Base-by-base conservation (phyloP, 2,888 invertebrate genomes). In the Timandra comae region DNA sequence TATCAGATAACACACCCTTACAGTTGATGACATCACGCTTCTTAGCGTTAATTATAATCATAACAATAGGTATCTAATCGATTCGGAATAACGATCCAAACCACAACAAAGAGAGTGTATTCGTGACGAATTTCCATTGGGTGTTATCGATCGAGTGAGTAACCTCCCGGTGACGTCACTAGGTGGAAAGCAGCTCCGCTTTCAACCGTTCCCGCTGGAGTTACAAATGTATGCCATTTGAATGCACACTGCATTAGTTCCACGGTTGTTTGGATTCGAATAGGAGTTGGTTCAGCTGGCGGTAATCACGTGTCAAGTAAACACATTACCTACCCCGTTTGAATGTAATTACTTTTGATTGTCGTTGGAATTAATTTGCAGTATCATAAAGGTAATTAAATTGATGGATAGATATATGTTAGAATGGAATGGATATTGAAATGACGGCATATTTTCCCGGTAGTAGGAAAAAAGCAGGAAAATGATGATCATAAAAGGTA, bases 131-230 rank as follows among this genome's bases (percentile, higher is more conserved):
- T 39, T 29, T 31, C 34, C 34, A 34, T 43, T 43, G 35, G 27
- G 10, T 20, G 11, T 39, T 41, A 44, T 43, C 40, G 42, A 48
- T 41, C 41, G 33, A 35, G 28, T 43, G 40, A 38, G 37, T 42
- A 41, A 47, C 32, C 28, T 27, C 27, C n/a, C 26, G 28, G 38
- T 42, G 37, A 37, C 42, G 36, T 41, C 41, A 41, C 37, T 30
- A 37, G 35, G 38, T 45, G 34, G 30, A 46, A 48, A 41, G 39
- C 33, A 32, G 35, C 35, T 34, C 35, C 39, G 31, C 40, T 45
- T n/a, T 32, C 39, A 42, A 46, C 30, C 36, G 36, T 44, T 37
- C 30, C 34, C 29, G 33, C 23, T 23, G 16, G 25, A 16, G 35
- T 27, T 35, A 44, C 30, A 38, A 39, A 46, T 29, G 21, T 10